Conservation (phyloP, 2,113 vertebrate species). For the Thymallus thymallus region DNA sequence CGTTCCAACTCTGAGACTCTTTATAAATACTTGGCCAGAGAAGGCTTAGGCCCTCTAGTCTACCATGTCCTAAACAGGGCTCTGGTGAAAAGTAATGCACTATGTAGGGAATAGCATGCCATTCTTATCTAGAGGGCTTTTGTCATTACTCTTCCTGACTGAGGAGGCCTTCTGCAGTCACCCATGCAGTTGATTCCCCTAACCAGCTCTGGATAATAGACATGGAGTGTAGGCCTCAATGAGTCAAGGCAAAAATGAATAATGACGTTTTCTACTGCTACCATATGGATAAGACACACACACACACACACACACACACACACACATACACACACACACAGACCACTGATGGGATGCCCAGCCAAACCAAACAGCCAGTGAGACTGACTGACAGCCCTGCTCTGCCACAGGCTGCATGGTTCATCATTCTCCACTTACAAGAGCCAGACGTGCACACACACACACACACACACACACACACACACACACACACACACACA, state of each 20-base stretch:
- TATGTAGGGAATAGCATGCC: too few relatives aligned
- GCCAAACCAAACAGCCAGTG: slow-evolving; percentile 55
- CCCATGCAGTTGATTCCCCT: too few relatives aligned
- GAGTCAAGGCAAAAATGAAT: too few relatives aligned
- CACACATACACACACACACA: not conserved
- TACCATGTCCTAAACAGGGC: not conserved
- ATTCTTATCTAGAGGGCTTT: not conserved
- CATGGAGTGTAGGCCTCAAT: too few relatives aligned
- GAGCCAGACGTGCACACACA: not conserved
- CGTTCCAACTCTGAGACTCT: too few relatives aligned
- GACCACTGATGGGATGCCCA: not conserved
- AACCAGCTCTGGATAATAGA: too few relatives aligned
- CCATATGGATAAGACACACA: slow-evolving; percentile 15
- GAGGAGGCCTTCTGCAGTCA: too few relatives aligned
- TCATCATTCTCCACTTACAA: slow-evolving; percentile 14
- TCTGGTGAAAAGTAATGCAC: too few relatives aligned
- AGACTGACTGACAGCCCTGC: slow-evolving; percentile 25
- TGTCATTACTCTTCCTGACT: not conserved
- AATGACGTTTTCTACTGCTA: too few relatives aligned
- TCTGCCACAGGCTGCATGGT: not conserved
- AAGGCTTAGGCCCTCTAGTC: too few relatives aligned
- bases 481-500: not conserved
- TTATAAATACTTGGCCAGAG: too few relatives aligned
- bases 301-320: not conserved
- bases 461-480: not conserved